Evolutionary conservation across 2,113 vertebrate species (phyloP).

Genomic region (Cygnus atratus): DNA sequence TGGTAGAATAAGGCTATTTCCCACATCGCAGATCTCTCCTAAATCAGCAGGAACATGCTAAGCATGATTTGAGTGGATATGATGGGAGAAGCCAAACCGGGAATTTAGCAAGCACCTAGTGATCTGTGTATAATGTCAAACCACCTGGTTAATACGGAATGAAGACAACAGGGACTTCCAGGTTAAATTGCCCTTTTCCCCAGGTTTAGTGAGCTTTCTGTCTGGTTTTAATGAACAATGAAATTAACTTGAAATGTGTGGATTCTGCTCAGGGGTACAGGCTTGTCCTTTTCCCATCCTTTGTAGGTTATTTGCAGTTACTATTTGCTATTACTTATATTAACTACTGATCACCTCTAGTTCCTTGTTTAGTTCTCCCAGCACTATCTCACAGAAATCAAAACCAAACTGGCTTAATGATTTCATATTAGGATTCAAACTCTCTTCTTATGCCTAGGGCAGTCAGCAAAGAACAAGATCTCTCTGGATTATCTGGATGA

Average conservation of each 20-base stretch:
- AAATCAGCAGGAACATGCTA: background rate
- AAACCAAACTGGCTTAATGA: background rate
- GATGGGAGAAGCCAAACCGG: background rate
- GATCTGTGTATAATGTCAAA: background rate
- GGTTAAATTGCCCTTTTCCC: background rate
- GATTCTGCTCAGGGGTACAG: background rate
- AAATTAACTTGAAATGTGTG: background rate
- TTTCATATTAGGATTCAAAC: background rate
- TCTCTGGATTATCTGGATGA: constrained; percentile 8
- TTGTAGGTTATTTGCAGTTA: background rate
- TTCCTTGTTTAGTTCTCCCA: background rate
- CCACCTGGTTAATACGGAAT: background rate
- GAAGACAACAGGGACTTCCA: background rate
- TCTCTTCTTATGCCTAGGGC: background rate
- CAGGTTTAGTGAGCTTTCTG: background rate
- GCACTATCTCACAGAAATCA: background rate
- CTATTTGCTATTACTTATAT: background rate
- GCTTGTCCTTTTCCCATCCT: background rate
- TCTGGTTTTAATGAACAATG: background rate
- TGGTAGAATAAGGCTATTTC: background rate
- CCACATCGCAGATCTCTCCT: background rate
- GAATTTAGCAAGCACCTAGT: background rate
- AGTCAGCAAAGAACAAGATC: background rate
- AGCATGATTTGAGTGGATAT: background rate
- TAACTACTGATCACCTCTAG: background rate